Evolutionary conservation across 2,888 invertebrate species (phyloP), one percentile per base, ranked within the genome.

Genomic region (Polietes domitor): DNA sequence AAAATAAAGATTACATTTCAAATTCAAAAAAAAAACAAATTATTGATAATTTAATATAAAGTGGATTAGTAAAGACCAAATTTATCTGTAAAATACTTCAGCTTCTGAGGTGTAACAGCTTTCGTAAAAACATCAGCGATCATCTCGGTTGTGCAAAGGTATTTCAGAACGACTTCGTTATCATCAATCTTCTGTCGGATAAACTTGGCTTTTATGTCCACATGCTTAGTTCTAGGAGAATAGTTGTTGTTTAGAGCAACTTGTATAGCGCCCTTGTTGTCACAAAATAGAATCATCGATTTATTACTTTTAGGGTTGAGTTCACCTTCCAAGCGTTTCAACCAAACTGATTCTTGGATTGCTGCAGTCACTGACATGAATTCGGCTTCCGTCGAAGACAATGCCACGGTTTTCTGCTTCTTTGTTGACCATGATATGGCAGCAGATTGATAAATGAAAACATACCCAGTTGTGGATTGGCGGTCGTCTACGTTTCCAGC

Each of bases 351-450:
- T 70, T 85, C 80, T 50, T 82, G 72, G 7, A 86, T 85, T n/a
- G 83, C 83, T 6, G 70, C 75, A 37, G 78, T 83, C 4, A 84
- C 47, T 1, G 85, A 81, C 84, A 85, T 86, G 9, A 85, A 76
- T 32, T 86, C 85, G 17, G 82, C 83, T 55, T 86, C 85, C 17
- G 85, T 86, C 10, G 85, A 80, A 9, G 86, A 86, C 1, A 84
- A 70, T 0, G 82, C 84, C 0, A 84, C 70, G 10, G 84, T 86
- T 17, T 19, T 37, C 65, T 86, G 85, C 37, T 79, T 72, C 37
- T 71, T 81, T 37, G 81, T 77, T 28, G 73, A 63, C 86, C 83
- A 86, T 10, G 82, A 83, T 26, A 85, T 61, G 12, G 82, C 80
- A n/a, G 65, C 82, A 17, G 68, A 61, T 55, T 86, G 84, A 19